These are phyloP conservation scores for Serrognathus titanus DNA, from an alignment of 2,888 invertebrate species.

Conservation along the genomic window DNA sequence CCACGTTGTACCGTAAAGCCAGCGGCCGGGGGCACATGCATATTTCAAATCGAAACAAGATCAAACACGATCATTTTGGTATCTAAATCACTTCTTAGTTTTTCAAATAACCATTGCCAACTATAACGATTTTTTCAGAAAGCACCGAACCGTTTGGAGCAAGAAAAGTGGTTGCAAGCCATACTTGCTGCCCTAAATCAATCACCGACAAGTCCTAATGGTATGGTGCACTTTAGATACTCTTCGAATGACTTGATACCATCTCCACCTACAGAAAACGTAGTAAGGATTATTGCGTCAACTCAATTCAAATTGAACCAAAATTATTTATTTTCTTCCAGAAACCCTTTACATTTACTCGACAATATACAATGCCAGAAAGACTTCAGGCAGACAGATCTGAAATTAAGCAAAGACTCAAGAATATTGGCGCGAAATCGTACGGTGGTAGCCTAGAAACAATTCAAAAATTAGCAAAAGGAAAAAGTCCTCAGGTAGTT, in stretches of 20 bases:
- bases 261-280: not conserved
- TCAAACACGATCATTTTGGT: conserved; percentile 49
- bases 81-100: conserved; percentile 23
- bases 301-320: not conserved
- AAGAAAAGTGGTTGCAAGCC: conserved; percentile 54
- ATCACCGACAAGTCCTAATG: conserved; percentile 28
- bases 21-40: conserved; percentile 31
- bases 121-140: conserved; percentile 8
- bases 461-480: conserved; percentile 21
- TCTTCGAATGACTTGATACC: conserved; percentile 40
- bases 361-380: conserved; percentile 29
- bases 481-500: not conserved
- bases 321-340: not conserved
- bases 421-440: conserved; percentile 38
- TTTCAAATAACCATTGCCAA: not conserved
- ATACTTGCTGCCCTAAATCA: conserved; percentile 49
- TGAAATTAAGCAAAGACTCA: conserved; percentile 31
- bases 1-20: conserved; percentile 49
- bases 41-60: conserved; percentile 50
- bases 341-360: conserved; percentile 1
- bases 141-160: conserved; percentile 48
- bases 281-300: not conserved
- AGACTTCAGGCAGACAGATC: conserved; percentile 7
- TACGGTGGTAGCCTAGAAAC: conserved; percentile 37
- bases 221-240: conserved; percentile 46